Conservation (phyloP, 2,797 vertebrate species). For the Squalus acanthias region DNA sequence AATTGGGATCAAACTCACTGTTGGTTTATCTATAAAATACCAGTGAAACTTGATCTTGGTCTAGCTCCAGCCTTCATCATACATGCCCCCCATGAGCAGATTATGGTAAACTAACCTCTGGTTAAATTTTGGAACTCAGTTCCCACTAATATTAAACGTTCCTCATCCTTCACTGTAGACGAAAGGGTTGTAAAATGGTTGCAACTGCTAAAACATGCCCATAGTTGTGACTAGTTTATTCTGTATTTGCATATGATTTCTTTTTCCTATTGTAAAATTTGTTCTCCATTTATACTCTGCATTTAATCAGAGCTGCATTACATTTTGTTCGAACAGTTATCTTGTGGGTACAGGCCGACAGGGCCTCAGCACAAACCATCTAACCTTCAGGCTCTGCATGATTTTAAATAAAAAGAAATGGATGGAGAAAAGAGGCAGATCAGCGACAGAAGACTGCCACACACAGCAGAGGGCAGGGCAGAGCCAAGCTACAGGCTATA, state of each 20-base stretch:
- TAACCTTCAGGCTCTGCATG: not conserved
- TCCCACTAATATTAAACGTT: not conserved
- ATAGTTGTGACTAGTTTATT: not conserved
- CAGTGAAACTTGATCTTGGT: not conserved
- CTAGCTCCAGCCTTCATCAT: not conserved
- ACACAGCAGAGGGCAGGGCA: conserved; percentile 18
- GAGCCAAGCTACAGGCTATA: not conserved
- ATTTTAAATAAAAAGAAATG: not conserved
- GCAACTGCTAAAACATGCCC: not conserved
- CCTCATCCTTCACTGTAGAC: not conserved
- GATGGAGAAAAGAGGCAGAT: not conserved
- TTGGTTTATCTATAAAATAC: not conserved
- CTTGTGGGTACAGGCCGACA: not conserved
- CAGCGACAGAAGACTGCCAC: not conserved
- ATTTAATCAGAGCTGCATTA: not conserved
- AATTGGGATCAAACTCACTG: not conserved
- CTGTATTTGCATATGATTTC: not conserved
- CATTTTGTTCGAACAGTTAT: not conserved
- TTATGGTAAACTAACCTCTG: not conserved
- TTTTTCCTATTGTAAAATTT: not conserved
- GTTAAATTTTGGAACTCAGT: not conserved
- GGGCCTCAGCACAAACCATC: not conserved
- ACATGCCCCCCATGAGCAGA: not conserved
- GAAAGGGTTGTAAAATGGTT: not conserved
- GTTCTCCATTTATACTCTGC: not conserved